A percentile compares a stretch with the other conserved stretches of the same genome.
phyloP scores from a whole-genome alignment of 2,113 vertebrate genomes.

The Ammodytes dubius region DNA sequence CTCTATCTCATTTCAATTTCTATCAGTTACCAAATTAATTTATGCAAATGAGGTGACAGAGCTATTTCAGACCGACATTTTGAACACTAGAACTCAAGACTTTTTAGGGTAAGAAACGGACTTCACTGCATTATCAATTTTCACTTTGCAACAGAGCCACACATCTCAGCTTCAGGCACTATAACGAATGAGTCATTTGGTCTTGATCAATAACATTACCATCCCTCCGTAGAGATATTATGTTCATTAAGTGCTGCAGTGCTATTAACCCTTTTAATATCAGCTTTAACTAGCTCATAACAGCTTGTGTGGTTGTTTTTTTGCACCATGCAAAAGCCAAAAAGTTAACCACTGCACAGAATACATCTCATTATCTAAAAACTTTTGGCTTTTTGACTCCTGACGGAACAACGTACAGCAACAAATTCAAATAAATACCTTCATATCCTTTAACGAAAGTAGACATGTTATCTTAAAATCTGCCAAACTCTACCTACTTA shows the following conservation, averaged over 20 bases:
- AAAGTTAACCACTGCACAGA: too few species aligned
- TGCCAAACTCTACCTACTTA: too few species aligned
- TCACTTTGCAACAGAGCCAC: slow-evolving; percentile 5
- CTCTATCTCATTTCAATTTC: neutral
- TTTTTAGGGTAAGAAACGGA: neutral
- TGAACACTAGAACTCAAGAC: neutral
- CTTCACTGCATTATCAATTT: neutral
- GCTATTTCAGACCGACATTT: slow-evolving; percentile 1
- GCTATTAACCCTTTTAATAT: slow-evolving; percentile 3
- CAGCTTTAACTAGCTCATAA: neutral
- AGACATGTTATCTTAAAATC: too few species aligned
- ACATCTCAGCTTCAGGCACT: slow-evolving; percentile 15
- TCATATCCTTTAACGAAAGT: too few species aligned
- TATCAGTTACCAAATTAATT: neutral
- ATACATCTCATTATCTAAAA: too few species aligned
- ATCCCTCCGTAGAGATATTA: slow-evolving; percentile 4
- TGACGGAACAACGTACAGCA: too few species aligned
- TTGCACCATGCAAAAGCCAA: too few species aligned
- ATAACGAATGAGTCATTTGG: slow-evolving; percentile 16
- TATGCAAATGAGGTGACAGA: neutral
- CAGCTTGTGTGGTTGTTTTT: too few species aligned
- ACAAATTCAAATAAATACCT: too few species aligned
- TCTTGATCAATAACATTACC: slow-evolving; percentile 17
- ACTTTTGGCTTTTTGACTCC: too few species aligned
- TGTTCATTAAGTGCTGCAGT: slow-evolving; percentile 1